Evolutionary conservation across 1,140 invertebrate genomes (phyloP).

Genomic region (Drosophila jambulina): DNA sequence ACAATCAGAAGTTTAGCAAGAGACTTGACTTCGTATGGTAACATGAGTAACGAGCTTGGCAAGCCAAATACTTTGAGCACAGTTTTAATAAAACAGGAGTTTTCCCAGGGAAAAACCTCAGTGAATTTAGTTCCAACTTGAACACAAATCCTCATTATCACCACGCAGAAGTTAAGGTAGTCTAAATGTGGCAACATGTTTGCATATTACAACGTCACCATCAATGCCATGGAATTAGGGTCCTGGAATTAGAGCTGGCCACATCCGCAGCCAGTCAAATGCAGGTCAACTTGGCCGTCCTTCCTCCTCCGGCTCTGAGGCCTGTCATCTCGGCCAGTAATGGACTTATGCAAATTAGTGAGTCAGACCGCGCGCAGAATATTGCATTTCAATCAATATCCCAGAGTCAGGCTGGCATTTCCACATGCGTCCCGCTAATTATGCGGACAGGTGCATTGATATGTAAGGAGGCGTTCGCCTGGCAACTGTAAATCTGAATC

Average conservation of each 20-base stretch:
- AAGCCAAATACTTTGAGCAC: not conserved
- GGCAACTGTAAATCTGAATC: constrained; percentile 10
- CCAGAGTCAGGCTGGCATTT: constrained; percentile 35
- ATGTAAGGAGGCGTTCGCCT: constrained; percentile 1
- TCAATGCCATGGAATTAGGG: constrained; percentile 27
- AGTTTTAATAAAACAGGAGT: not conserved
- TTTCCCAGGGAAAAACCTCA: not conserved
- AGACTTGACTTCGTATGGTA: not conserved
- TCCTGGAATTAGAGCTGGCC: constrained; percentile 33
- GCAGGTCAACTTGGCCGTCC: constrained; percentile 15
- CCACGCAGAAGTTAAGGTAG: too few species aligned
- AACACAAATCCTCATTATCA: not conserved
- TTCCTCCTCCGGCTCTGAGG: not conserved
- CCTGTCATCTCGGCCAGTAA: constrained; percentile 37
- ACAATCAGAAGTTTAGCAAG: not conserved
- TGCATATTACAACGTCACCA: constrained; percentile 34
- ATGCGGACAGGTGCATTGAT: constrained; percentile 6
- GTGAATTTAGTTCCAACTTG: not conserved
- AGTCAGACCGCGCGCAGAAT: constrained; percentile 45
- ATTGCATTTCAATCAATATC: constrained; percentile 70
- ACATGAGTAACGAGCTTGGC: not conserved
- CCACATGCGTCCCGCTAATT: constrained; percentile 36
- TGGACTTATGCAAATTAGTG: constrained; percentile 55
- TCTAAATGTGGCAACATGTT: constrained; percentile 9
- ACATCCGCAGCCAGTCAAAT: constrained; percentile 31